Conservation (phyloP, 1,140 invertebrate species). For the Drosophila persimilis region DNA sequence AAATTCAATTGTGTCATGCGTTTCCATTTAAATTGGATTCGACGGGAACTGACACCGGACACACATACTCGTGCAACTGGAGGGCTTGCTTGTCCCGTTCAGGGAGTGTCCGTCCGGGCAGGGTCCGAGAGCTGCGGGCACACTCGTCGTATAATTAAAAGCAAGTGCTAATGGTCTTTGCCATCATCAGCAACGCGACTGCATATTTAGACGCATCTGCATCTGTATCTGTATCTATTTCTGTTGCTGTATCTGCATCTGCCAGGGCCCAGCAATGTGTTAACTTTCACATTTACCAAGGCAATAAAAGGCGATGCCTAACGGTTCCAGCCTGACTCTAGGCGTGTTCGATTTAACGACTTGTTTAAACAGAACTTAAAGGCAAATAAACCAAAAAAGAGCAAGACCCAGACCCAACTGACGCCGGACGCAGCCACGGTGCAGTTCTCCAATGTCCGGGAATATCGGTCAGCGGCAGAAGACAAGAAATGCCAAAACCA, state of each 20-base stretch:
- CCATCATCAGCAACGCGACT: constrained; percentile 33
- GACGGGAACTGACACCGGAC: not conserved
- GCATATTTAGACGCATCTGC: constrained; percentile 32
- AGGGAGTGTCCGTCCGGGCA: constrained; percentile 4
- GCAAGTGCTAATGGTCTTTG: constrained; percentile 60
- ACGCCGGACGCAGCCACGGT: too few species aligned
- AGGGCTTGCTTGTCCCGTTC: too few species aligned
- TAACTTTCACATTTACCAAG: constrained; percentile 71
- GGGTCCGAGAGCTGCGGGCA: not conserved
- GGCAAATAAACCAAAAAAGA: constrained; percentile 71
- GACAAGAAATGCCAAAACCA: constrained; percentile 34
- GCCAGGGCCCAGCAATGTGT: constrained; percentile 46
- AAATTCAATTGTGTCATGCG: constrained; percentile 68
- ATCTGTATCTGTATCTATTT: not conserved
- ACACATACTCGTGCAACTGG: too few species aligned
- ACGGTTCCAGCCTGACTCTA: constrained; percentile 28
- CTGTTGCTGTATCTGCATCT: constrained; percentile 13
- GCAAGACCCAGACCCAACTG: constrained; percentile 12
- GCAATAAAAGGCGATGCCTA: constrained; percentile 46
- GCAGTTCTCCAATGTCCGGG: constrained; percentile 29
- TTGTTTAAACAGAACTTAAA: constrained; percentile 69
- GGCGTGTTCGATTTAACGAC: constrained; percentile 73
- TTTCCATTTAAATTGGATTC: constrained; percentile 61
- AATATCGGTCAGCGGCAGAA: constrained; percentile 69
- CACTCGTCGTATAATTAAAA: constrained; percentile 41